Percentiles rank a stretch among this genome's conserved stretches.
phyloP scores from a whole-genome alignment of 1,140 invertebrate genomes.

The Platyscapa corneri region DNA sequence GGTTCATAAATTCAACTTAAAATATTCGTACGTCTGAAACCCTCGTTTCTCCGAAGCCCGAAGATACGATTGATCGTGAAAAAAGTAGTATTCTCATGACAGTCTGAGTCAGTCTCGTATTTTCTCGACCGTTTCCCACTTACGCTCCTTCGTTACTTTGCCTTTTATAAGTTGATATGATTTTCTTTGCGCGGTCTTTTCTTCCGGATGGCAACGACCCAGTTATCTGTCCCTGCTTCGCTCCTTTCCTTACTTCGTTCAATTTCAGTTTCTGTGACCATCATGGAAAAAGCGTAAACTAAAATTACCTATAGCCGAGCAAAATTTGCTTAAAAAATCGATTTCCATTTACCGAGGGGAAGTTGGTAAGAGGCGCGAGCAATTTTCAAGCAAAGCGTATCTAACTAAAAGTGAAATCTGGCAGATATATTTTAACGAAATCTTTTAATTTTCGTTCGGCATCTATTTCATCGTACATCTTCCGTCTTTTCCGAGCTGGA shows the following conservation, averaged over 20 bases:
- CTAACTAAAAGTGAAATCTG: not conserved
- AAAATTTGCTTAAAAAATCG: not conserved
- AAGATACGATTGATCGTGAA: too few species aligned
- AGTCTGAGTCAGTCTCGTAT: too few species aligned
- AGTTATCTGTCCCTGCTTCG: not conserved
- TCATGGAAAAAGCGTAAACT: not conserved
- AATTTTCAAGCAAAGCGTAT: too few species aligned
- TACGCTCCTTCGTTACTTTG: not conserved
- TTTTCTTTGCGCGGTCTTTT: not conserved
- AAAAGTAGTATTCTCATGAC: too few species aligned
- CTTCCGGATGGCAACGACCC: conserved; percentile 21
- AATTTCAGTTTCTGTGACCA: not conserved
- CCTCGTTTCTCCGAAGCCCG: too few species aligned
- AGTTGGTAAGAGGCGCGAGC: too few species aligned
- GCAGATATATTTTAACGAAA: too few species aligned
- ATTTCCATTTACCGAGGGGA: not conserved
- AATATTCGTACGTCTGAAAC: too few species aligned
- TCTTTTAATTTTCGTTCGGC: too few species aligned
- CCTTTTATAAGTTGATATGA: not conserved
- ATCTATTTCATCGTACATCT: not conserved
- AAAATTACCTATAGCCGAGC: not conserved
- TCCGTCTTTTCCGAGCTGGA: not conserved
- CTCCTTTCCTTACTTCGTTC: not conserved
- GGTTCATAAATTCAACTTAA: too few species aligned
- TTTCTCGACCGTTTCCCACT: not conserved